Base-by-base conservation (phyloP, 1,140 invertebrate genomes). In the Spodoptera litura region DNA sequence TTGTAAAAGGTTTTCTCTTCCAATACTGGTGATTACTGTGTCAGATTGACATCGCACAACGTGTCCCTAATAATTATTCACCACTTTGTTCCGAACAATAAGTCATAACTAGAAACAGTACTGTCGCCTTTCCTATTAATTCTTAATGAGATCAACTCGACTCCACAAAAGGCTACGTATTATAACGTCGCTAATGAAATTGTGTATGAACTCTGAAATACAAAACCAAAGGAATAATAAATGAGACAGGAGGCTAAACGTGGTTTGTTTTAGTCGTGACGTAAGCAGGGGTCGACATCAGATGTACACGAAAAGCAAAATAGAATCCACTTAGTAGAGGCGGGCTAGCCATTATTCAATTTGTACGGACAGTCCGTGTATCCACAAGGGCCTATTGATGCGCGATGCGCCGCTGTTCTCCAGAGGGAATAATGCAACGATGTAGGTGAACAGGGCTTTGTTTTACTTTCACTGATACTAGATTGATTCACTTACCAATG, bases 321-420 rank as follows among this genome's bases (percentile, higher is more conserved):
- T 90, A 88, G 88, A 89, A 89, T 88, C 90, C 87, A 89, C 85
- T 90, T 91, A 90, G 87, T 83, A 82, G 85, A 87, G 84, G 85
- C 87, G 84, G 83, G 83, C 80, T 83, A 79, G 87, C 86, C 84
- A 90, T 94, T 91, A 93, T 93, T 93, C 90, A 92, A 94, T 93
- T 92, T 93, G 86, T 86, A 79, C 75, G 85, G 85, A 80, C 79
- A 79, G 82, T 77, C 80, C 74, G 81, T 81, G 83, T 84, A 62
- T 77, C 78, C 84, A 81, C 83, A 87, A 82, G 84, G 79, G 79
- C 73, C 75, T 78, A 27, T 72, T 27, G 44, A 20, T 75, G 35
- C 49, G 59, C 13, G 25, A 12, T 53, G 25, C 35, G 73, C 52
- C 13, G 9, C 4, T 44, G 38, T 59, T 15, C 12, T 0, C 31